These are phyloP conservation scores for Pyrgus malvae DNA, from an alignment of 2,888 invertebrate genomes.

Conservation along the genomic window DNA sequence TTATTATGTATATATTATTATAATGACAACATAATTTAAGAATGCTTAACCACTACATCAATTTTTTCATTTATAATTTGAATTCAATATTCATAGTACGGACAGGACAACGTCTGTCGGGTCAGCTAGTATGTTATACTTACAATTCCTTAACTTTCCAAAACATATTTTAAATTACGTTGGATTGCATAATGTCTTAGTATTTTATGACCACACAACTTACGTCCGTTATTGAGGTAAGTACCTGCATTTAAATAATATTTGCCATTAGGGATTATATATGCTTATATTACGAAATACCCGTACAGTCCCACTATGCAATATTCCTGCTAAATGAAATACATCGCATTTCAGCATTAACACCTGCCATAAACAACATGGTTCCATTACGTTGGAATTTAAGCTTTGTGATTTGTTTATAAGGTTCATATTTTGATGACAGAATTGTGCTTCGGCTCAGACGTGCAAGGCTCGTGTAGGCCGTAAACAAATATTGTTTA, in stretches of 20 bases:
- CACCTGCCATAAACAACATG: conserved; percentile 13
- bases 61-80: too few species aligned
- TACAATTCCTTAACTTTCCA: too few species aligned
- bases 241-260: neutral
- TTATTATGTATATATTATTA: too few species aligned
- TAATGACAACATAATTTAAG: too few species aligned
- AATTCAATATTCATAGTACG: too few species aligned
- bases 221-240: neutral
- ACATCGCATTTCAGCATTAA: conserved; percentile 15
- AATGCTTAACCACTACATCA: too few species aligned
- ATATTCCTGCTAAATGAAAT: conserved; percentile 19
- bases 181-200: too few species aligned
- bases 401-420: neutral
- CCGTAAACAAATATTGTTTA: conserved; percentile 25
- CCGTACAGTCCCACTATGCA: neutral
- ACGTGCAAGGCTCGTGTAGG: conserved; percentile 20
- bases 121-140: too few species aligned
- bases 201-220: too few species aligned
- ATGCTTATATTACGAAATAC: neutral
- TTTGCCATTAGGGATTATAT: neutral
- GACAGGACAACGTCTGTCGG: too few species aligned
- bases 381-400: neutral
- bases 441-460: neutral
- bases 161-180: too few species aligned
- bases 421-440: conserved; percentile 8